Conservation (phyloP, 37 sponge, comb jelly and placozoan genomes). For the Beroe ovata region DNA sequence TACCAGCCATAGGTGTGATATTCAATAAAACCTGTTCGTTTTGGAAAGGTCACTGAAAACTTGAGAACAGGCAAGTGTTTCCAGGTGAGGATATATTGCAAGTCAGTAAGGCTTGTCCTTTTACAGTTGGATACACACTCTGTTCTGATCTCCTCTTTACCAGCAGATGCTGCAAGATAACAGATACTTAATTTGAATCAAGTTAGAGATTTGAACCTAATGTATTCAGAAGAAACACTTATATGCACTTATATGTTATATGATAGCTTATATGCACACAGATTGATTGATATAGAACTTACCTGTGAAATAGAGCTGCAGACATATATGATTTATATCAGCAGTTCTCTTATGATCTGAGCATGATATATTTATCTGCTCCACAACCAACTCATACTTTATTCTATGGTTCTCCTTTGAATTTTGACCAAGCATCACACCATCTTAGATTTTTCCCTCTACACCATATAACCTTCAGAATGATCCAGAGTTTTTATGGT, state of each 20-base stretch:
- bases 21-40: constrained; percentile 4
- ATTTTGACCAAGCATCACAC: constrained; percentile 24
- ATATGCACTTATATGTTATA: no score
- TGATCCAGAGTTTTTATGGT: no score
- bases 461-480: no score
- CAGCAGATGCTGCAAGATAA: constrained; percentile 9
- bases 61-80: constrained; percentile 45
- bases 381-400: constrained; percentile 28
- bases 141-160: constrained; percentile 26
- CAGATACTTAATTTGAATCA: no score
- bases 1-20: no score
- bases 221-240: no score
- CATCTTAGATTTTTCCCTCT: no score
- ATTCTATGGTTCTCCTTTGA: constrained; percentile 38
- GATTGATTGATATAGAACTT: background rate
- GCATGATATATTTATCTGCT: constrained; percentile 55
- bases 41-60: constrained; percentile 18
- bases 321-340: constrained; percentile 22
- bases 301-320: constrained; percentile 9
- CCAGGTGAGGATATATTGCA: constrained; percentile 39
- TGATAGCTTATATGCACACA: background rate
- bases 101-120: background rate
- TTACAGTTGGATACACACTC: constrained; percentile 30
- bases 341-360: background rate
- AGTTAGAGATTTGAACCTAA: no score